Evolutionary conservation across 2,888 invertebrate species (phyloP).

Genomic region (Nymphalis polychloros): DNA sequence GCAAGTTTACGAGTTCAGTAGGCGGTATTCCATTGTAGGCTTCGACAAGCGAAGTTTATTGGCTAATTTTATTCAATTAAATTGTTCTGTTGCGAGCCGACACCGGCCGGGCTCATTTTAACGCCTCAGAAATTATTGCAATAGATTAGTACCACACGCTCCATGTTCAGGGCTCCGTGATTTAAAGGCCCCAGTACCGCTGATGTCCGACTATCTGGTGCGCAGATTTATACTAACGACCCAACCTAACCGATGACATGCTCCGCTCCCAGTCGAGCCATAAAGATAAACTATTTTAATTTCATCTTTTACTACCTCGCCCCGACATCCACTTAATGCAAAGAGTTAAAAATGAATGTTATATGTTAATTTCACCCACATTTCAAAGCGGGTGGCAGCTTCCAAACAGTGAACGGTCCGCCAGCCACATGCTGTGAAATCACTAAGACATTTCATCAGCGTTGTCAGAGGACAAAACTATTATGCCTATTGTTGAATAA

Average conservation of each 20-base stretch:
- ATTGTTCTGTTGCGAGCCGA: slow-evolving; percentile 62
- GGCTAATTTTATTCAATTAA: slow-evolving; percentile 82
- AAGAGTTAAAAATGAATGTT: slow-evolving; percentile 68
- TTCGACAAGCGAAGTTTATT: slow-evolving; percentile 74
- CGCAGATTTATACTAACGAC: slow-evolving; percentile 51
- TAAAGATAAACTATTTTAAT: slow-evolving; percentile 57
- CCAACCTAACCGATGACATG: slow-evolving; percentile 47
- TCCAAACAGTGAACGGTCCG: slow-evolving; percentile 67
- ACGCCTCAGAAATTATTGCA: slow-evolving; percentile 72
- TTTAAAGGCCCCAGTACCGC: slow-evolving; percentile 51
- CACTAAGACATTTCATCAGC: slow-evolving; percentile 71
- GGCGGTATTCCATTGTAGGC: slow-evolving; percentile 76
- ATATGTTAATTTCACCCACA: slow-evolving; percentile 41
- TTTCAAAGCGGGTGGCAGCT: slow-evolving; percentile 63
- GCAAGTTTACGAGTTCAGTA: slow-evolving; percentile 64
- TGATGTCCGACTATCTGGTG: slow-evolving; percentile 45
- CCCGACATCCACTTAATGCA: slow-evolving; percentile 48
- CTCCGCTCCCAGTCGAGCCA: slow-evolving; percentile 49
- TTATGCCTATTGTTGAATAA: slow-evolving; percentile 59
- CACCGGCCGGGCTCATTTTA: slow-evolving; percentile 61
- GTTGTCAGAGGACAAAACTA: slow-evolving; percentile 68
- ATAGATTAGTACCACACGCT: slow-evolving; percentile 61
- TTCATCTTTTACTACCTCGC: slow-evolving; percentile 47
- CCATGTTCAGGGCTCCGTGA: slow-evolving; percentile 51
- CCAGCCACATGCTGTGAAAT: slow-evolving; percentile 68